Conservation (phyloP, 1,140 invertebrate genomes). For the Drosophila mojavensis region DNA sequence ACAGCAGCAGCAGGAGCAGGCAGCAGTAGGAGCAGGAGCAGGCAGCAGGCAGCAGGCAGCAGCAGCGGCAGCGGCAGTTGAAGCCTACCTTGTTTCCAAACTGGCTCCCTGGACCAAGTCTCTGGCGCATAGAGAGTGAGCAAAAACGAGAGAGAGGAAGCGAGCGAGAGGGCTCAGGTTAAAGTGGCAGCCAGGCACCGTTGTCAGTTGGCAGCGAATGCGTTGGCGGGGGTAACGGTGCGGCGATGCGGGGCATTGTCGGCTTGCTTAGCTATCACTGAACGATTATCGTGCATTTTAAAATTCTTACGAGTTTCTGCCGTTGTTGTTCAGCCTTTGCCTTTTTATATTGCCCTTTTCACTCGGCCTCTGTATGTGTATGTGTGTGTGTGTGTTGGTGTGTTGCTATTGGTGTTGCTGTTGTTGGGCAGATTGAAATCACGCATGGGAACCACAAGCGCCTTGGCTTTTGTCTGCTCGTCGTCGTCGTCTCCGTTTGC, state of each 20-base stretch:
- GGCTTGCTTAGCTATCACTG: slow-evolving; percentile 83
- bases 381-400: slow-evolving; percentile 21
- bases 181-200: slow-evolving; percentile 63
- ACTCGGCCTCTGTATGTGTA: slow-evolving; percentile 32
- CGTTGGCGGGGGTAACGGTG: slow-evolving; percentile 35
- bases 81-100: slow-evolving; percentile 74
- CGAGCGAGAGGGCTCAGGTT: slow-evolving; percentile 44
- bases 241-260: slow-evolving; percentile 63
- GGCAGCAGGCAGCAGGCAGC: slow-evolving; percentile 38
- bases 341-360: slow-evolving; percentile 77
- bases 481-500: slow-evolving; percentile 38
- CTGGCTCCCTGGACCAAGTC: slow-evolving; percentile 66
- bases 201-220: slow-evolving; percentile 45
- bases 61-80: slow-evolving; percentile 36
- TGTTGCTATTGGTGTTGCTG: slow-evolving; percentile 41
- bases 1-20: slow-evolving; percentile 14
- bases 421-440: slow-evolving; percentile 71
- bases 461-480: slow-evolving; percentile 73
- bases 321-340: slow-evolving; percentile 55
- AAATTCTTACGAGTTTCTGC: slow-evolving; percentile 84
- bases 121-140: slow-evolving; percentile 24
- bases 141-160: background rate
- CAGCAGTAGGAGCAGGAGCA: slow-evolving; percentile 16
- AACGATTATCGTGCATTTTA: slow-evolving; percentile 84
- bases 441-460: slow-evolving; percentile 79